Evolutionary conservation across 2,113 vertebrate species (phyloP).

Genomic region (Murina feae): DNA sequence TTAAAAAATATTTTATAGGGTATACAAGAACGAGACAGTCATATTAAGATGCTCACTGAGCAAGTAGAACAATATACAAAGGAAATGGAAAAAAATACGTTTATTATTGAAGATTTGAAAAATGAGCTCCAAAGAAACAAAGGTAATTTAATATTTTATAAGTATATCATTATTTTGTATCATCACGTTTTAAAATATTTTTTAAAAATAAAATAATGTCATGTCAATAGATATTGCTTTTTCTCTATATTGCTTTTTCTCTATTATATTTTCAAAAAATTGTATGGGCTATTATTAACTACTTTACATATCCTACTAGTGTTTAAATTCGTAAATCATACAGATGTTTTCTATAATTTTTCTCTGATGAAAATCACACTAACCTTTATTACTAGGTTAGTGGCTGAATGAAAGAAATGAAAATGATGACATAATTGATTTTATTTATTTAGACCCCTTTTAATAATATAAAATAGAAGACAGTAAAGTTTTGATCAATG

Average conservation of each 20-base stretch:
- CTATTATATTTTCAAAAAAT: not conserved
- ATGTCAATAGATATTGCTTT: not conserved
- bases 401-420: not conserved
- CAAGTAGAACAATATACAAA: conserved; percentile 92
- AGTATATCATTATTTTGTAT: not conserved
- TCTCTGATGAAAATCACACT: not conserved
- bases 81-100: conserved; percentile 92
- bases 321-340: not conserved
- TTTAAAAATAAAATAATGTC: not conserved
- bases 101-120: conserved; percentile 89
- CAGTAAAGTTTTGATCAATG: not conserved
- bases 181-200: not conserved
- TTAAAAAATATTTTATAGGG: conserved; percentile 79
- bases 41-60: conserved; percentile 91
- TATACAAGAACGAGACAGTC: conserved; percentile 91
- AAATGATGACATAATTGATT: not conserved
- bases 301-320: not conserved
- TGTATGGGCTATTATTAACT: not conserved
- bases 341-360: not conserved
- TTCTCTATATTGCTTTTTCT: conserved; percentile 17
- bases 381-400: not conserved
- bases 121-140: conserved; percentile 84
- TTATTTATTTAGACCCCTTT: not conserved
- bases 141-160: conserved; percentile 79
- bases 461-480: not conserved